Evolutionary conservation across 1,140 invertebrate species (phyloP), one percentile per base, ranked within the genome.

Genomic region (Neodiprion virginianus): DNA sequence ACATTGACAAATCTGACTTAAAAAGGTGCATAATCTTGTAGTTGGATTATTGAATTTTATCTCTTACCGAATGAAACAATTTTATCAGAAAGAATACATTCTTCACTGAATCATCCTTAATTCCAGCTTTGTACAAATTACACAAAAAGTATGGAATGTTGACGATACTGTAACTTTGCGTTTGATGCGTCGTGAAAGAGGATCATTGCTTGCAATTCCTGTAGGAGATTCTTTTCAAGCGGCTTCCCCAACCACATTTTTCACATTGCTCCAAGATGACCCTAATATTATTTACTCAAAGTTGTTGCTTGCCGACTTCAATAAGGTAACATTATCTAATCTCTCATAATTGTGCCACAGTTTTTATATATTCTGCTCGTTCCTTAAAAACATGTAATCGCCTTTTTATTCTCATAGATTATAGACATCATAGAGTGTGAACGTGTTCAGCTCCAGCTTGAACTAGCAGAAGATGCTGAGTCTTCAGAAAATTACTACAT

Each of bases 401-500:
- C 11, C 8, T 17, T 61, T 61, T 61, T 8, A 61, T 61, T 61
- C 11, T 61, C 79, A 71, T 69, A 91, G 84, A 89, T 94, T 17
- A 81, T 91, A 65, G 75, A 88, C 21, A 94, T 98, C 50, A 91
- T 97, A 73, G 89, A 93, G 69, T 88, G 91, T 71, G 97, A 98
- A 87, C 90, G 90, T 65, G 80, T 77, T 7, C 93, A 96, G 83
- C 88, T 98, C 53, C 81, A 91, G 76, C 74, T 86, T 12, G 93
- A 94, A 82, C 84, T 94, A 72, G 87, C 88, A 21, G 91, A 93
- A 75, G 92, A 94, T 82, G 91, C 93, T 74, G 91, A 95, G 78
- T 93, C 92, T 76, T 94, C 95, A 2, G 96, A 98, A 89, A 91
- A 92, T 79, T 93, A 93, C 80, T 98, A 96, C 82, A 93, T 98